phyloP scores from a whole-genome alignment of 2,888 invertebrate species.

The Polyommatus icarus region DNA sequence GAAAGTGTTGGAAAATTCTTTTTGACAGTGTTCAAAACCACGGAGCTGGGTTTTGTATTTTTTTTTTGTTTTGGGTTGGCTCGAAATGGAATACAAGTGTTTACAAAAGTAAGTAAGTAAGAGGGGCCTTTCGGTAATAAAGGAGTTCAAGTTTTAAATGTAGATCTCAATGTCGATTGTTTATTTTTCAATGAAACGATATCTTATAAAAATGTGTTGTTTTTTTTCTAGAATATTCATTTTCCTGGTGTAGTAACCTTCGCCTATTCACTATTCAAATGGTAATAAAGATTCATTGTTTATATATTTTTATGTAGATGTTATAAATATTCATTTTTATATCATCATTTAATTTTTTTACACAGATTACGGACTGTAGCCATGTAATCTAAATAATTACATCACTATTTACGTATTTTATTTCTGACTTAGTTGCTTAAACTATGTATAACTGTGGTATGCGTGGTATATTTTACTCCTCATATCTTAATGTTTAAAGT shows the following conservation, averaged over 20 bases:
- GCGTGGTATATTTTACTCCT: too few species aligned
- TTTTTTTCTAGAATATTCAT: neutral
- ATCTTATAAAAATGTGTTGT: neutral
- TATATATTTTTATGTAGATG: neutral
- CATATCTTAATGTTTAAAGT: too few species aligned
- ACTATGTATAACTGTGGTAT: too few species aligned
- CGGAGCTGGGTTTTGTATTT: too few species aligned
- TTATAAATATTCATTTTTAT: neutral
- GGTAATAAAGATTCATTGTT: neutral
- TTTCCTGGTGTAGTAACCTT: slow-evolving; percentile 10
- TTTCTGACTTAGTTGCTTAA: too few species aligned
- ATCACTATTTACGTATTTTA: too few species aligned
- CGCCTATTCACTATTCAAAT: neutral
- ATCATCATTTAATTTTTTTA: neutral
- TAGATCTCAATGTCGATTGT: neutral
- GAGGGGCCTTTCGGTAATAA: neutral
- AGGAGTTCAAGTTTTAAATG: neutral
- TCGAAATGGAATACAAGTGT: too few species aligned
- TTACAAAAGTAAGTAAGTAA: too few species aligned
- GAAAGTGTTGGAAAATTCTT: too few species aligned
- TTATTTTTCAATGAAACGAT: neutral
- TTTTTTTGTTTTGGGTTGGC: too few species aligned
- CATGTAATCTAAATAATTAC: too few species aligned
- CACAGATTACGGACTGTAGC: neutral
- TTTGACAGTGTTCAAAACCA: too few species aligned